Percentiles rank a stretch among this genome's conserved stretches.
Conservation (phyloP, 2,888 invertebrate species). For the Rhagium mordax region DNA sequence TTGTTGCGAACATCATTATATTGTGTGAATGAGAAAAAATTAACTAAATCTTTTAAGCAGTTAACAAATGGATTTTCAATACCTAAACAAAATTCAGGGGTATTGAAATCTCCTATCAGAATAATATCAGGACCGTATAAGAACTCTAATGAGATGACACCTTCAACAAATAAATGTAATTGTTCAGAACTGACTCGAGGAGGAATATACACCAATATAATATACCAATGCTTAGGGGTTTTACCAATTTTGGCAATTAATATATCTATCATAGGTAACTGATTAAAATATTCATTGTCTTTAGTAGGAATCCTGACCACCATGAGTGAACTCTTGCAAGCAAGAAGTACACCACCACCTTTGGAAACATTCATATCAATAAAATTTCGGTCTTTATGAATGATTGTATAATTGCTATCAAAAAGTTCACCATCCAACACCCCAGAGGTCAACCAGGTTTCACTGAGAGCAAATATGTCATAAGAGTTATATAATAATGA, state of each 20-base stretch:
- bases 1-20: background rate
- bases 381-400: background rate
- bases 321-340: background rate
- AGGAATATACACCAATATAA: background rate
- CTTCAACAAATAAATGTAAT: background rate
- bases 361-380: background rate
- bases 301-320: background rate
- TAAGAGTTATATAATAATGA: too few relatives aligned
- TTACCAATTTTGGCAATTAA: background rate
- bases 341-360: background rate
- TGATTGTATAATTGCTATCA: background rate
- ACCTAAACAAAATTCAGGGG: background rate
- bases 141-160: background rate
- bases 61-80: background rate
- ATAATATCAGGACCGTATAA: conserved; percentile 1
- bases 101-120: background rate
- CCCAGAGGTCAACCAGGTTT: background rate
- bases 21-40: background rate
- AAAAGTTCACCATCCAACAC: background rate
- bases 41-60: background rate
- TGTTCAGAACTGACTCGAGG: background rate
- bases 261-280: background rate
- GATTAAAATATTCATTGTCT: background rate
- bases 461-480: background rate
- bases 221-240: background rate